Conservation (phyloP, 2,113 vertebrate genomes). For the Chaetorhynchus papuensis region DNA sequence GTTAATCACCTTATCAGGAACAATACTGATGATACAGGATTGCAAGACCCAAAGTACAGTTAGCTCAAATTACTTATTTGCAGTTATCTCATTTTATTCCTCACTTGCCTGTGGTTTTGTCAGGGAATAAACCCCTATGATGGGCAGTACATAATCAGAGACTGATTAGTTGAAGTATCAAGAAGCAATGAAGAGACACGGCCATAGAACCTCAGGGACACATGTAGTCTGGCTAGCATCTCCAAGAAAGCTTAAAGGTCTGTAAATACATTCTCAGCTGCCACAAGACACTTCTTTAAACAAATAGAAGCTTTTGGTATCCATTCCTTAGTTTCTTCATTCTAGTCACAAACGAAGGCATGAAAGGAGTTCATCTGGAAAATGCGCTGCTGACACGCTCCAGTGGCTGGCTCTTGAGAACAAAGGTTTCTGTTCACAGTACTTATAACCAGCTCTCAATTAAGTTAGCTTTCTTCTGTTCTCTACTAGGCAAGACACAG, state of each 20-base stretch:
- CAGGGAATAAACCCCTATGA: not conserved
- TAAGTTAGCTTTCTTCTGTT: not conserved
- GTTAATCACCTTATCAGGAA: not conserved
- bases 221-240: not conserved
- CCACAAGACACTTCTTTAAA: not conserved
- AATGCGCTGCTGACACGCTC: not conserved
- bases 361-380: slow-evolving; percentile 3
- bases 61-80: not conserved
- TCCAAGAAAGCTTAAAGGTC: not conserved
- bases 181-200: not conserved
- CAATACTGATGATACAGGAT: not conserved
- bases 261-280: not conserved
- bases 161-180: not conserved
- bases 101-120: not conserved
- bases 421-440: not conserved
- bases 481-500: not conserved
- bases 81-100: not conserved
- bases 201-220: not conserved
- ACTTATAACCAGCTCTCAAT: not conserved
- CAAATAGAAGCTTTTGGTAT: not conserved
- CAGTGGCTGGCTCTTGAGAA: not conserved
- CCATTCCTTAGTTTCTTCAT: not conserved
- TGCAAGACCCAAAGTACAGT: not conserved
- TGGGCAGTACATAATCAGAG: not conserved
- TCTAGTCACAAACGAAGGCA: not conserved